Base-by-base conservation (phyloP, 1,140 invertebrate genomes). In the Physella acuta region DNA sequence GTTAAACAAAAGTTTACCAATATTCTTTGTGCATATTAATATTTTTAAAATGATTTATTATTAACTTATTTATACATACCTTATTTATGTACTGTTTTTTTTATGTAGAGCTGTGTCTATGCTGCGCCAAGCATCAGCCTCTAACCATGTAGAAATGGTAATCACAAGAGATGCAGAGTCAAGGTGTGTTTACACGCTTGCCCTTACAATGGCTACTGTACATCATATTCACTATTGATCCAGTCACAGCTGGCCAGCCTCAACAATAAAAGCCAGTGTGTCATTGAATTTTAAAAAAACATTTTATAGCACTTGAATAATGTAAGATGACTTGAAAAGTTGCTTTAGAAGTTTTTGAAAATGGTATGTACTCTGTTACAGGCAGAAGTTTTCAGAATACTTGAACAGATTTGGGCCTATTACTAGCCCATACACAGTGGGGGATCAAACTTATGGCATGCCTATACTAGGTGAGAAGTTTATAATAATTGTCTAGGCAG, bases 91-190 rank as follows among this genome's bases (percentile, higher is more conserved):
- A 20, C 20, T 44, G 39, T 44, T 30, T 14, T 58, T 56, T 34
- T 20, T 55, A 17, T 31, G 20, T 63, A 83, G 80, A 64, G 82
- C 81, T 64, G 75, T 82, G n/a, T 73, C 80, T 17, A 76, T 82
- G 52, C 63, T 83, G 20, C 72, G 81, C 28, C 78, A 76, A 44
- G 81, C 79, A 26, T 81, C 81, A 44, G 77, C 77, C 20, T 75
- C 79, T 11, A 79, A 80, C 56, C 74, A 76, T 69, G 78, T 82
- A 44, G 76, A 81, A 55, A 75, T 83, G 49, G 70, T 81, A 5
- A 65, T 81, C 3, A 69, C 75, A 3, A 76, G 80, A 70, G 82
- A 83, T 76, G 76, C 79, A 31, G 71, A 79, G 68, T 74, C 81
- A 39, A 78, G 72, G 79, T 83, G 71, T 71, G 75, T 73, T 14